phyloP scores from a whole-genome alignment of 1,140 invertebrate species.

The Episyrphus balteatus region DNA sequence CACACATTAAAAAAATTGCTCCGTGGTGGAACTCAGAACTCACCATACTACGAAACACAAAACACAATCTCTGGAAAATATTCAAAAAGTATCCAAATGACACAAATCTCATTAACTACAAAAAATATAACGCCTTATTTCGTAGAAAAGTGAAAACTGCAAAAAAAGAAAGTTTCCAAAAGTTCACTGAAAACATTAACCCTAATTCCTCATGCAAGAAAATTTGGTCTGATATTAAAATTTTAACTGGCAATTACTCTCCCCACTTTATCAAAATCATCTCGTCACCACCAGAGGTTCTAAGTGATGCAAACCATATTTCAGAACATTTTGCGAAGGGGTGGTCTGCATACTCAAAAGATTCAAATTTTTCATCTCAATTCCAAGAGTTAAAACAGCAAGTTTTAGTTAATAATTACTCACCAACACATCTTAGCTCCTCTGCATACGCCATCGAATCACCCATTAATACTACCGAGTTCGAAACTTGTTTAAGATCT shows the following conservation, averaged over 20 bases:
- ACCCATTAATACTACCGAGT: not conserved
- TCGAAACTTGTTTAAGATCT: constrained; percentile 1
- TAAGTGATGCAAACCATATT: constrained; percentile 1
- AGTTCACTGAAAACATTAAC: constrained; percentile 7
- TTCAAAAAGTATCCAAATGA: not conserved
- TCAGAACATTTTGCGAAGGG: constrained; percentile 1
- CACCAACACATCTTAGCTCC: not conserved
- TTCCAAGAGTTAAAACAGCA: not conserved
- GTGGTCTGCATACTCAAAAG: constrained; percentile 1
- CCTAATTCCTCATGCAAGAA: constrained; percentile 6
- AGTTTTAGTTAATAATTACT: not conserved
- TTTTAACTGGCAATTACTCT: constrained; percentile 3
- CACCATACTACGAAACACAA: not conserved
- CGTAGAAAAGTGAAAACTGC: constrained; percentile 2
- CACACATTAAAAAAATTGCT: no score
- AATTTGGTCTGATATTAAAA: constrained; percentile 7
- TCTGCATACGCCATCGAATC: not conserved
- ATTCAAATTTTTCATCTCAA: not conserved
- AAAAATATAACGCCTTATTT: constrained; percentile 8
- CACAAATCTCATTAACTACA: constrained; percentile 5
- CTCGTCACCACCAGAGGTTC: not conserved
- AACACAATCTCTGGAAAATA: not conserved
- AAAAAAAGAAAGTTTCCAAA: constrained; percentile 2
- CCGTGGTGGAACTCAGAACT: not conserved
- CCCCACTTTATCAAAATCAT: constrained; percentile 4